phyloP scores from a whole-genome alignment of 2,797 vertebrate genomes.

The Pelobates cultripes region DNA sequence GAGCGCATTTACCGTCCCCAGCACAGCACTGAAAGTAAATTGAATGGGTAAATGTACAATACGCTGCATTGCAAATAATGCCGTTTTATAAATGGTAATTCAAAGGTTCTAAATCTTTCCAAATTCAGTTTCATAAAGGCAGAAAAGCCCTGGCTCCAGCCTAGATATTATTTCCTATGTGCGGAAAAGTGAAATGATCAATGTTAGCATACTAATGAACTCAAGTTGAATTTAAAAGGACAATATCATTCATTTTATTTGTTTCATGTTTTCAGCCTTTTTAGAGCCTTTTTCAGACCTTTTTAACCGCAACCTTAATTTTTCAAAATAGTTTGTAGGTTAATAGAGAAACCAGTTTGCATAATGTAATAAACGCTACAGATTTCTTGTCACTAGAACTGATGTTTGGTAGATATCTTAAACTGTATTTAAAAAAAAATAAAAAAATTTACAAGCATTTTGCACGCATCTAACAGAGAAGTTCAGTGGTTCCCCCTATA shows the following conservation, averaged over 20 bases:
- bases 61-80: neutral
- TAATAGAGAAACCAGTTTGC: no score
- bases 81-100: neutral
- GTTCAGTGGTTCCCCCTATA: no score
- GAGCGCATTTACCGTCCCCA: slow-evolving; percentile 4
- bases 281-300: neutral
- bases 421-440: no score
- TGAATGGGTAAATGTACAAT: slow-evolving; percentile 2
- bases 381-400: no score
- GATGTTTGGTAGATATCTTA: no score
- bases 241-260: neutral
- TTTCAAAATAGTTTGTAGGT: no score
- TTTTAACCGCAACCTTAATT: no score
- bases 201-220: neutral
- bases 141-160: neutral
- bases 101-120: neutral
- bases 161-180: neutral
- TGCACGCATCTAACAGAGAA: no score
- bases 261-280: neutral
- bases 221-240: neutral
- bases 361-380: no score
- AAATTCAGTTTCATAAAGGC: neutral
- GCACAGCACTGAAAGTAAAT: slow-evolving; percentile 1
- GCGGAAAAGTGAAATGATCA: neutral
- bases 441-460: no score